Evolutionary conservation across 2,888 invertebrate genomes (phyloP).

Genomic region (Leucozona laternaria): DNA sequence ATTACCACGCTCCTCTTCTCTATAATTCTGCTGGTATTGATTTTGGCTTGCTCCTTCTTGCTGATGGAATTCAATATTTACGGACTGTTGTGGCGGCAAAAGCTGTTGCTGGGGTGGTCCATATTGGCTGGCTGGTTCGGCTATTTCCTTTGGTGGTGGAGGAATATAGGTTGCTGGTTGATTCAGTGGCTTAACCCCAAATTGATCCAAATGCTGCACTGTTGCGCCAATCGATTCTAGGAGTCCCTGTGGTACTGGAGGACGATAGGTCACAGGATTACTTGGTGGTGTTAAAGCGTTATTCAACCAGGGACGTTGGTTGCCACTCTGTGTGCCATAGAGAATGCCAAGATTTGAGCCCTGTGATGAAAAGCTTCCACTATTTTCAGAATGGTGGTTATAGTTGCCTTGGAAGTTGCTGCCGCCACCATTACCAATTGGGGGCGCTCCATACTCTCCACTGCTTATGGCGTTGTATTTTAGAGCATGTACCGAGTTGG

Average conservation of each 20-base stretch:
- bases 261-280: constrained; percentile 89
- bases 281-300: constrained; percentile 79
- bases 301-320: constrained; percentile 78
- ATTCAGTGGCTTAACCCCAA: constrained; percentile 85
- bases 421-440: constrained; percentile 75
- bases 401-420: constrained; percentile 43
- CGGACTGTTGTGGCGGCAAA: constrained; percentile 78
- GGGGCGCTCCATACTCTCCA: constrained; percentile 87
- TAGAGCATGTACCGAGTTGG: constrained; percentile 79
- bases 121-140: constrained; percentile 77
- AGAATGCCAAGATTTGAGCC: constrained; percentile 79
- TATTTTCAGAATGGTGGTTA: constrained; percentile 63
- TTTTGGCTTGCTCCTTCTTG: constrained; percentile 41
- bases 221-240: constrained; percentile 88
- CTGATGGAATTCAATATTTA: constrained; percentile 76
- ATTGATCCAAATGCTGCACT: constrained; percentile 87
- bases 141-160: constrained; percentile 86
- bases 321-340: constrained; percentile 80
- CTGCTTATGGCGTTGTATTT: constrained; percentile 82
- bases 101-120: constrained; percentile 77
- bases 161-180: constrained; percentile 86
- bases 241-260: constrained; percentile 89
- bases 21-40: constrained; percentile 64
- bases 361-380: constrained; percentile 56
- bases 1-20: constrained; percentile 76